Base-by-base conservation (phyloP, 2,888 invertebrate genomes). In the Catonia carolina region DNA sequence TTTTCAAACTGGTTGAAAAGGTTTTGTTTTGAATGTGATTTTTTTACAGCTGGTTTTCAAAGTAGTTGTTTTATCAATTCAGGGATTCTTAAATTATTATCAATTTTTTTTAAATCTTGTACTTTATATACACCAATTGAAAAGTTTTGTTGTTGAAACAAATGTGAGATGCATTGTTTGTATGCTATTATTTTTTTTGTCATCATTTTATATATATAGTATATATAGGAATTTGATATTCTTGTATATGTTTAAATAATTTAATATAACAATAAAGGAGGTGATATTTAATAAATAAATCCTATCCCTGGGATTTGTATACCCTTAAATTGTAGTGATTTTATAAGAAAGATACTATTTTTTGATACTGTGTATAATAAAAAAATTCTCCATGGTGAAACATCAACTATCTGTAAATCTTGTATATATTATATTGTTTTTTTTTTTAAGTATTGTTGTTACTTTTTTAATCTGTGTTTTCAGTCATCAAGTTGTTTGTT, bases 131-230 rank as follows among this genome's bases (percentile, higher is more conserved):
- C 27, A 4, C 4, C 4, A 27, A 27, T 6, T 27, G 31, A 27
- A 22, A 41, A 55, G 49, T 55, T 49, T 55, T 55, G 49, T 49
- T 55, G 55, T 55, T 55, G 49, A 39, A 48, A 55, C 49, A 55
- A 55, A 37, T n/a, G n/a, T n/a, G n/a, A n/a, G n/a, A n/a, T n/a
- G n/a, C n/a, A n/a, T n/a, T n/a, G n/a, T n/a, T n/a, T n/a, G n/a
- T n/a, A n/a, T n/a, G n/a, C n/a, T n/a, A n/a, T n/a, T n/a, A n/a
- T n/a, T n/a, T n/a, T n/a, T n/a, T n/a, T n/a, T n/a, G n/a, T n/a
- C n/a, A n/a, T n/a, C n/a, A n/a, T n/a, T n/a, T n/a, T n/a, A n/a
- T n/a, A n/a, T n/a, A n/a, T n/a, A n/a, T n/a, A n/a, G n/a, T n/a
- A n/a, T n/a, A n/a, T n/a, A n/a, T n/a, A n/a, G n/a, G n/a, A n/a